Conservation (phyloP, 2,888 invertebrate species). For the Amaurobius ferox region DNA sequence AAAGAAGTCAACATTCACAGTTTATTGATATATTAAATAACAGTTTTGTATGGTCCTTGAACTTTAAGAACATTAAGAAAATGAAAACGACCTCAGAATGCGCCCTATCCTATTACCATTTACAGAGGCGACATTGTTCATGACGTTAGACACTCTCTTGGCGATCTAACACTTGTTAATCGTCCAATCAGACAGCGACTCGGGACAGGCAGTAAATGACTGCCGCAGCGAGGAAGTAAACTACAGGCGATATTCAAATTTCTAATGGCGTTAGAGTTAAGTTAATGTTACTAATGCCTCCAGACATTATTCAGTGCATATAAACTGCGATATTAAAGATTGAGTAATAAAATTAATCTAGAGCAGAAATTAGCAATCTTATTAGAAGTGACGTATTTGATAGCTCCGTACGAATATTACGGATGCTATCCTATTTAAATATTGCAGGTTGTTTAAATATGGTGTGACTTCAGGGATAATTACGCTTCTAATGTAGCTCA, state of each 20-base stretch:
- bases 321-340: background rate
- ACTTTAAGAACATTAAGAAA: constrained; percentile 31
- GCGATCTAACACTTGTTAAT: constrained; percentile 22
- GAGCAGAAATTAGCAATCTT: background rate
- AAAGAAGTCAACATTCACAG: background rate
- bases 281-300: background rate
- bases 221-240: background rate
- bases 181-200: background rate
- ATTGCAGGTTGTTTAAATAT: too few relatives aligned
- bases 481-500: too few relatives aligned
- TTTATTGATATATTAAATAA: constrained; percentile 58
- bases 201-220: background rate
- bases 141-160: constrained; percentile 10
- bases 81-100: constrained; percentile 27
- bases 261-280: background rate
- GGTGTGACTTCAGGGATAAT: too few relatives aligned
- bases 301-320: background rate
- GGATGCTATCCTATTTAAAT: too few relatives aligned
- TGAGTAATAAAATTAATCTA: background rate
- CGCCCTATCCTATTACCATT: constrained; percentile 25
- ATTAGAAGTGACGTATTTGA: too few relatives aligned
- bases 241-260: background rate
- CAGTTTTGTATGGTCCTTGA: constrained; percentile 42
- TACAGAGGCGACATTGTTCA: constrained; percentile 53
- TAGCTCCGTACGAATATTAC: too few relatives aligned